These are phyloP conservation scores for Laothoe populi DNA, from an alignment of 2,888 invertebrate genomes.

Conservation along the genomic window DNA sequence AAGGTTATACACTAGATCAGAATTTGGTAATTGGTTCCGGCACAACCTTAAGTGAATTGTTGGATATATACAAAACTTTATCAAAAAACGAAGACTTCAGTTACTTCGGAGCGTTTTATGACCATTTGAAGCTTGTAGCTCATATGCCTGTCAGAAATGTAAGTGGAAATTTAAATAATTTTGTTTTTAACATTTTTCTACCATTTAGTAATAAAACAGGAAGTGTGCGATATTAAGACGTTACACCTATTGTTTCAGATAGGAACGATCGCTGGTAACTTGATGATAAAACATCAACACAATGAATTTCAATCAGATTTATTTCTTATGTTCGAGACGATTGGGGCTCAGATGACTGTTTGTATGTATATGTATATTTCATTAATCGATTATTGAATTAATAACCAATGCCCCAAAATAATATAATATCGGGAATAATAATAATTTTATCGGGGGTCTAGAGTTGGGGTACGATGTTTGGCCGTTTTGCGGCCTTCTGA, in stretches of 20 bases:
- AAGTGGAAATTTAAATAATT: no score
- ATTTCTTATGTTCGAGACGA: constrained; percentile 75
- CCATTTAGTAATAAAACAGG: no score
- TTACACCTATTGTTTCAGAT: constrained; percentile 72
- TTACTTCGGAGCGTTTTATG: constrained; percentile 83
- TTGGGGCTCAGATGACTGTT: constrained; percentile 54
- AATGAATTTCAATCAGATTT: constrained; percentile 89
- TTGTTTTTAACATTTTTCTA: neutral
- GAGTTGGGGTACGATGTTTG: no score
- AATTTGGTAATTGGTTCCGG: constrained; percentile 84
- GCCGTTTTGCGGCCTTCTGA: no score
- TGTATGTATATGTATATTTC: constrained; percentile 43
- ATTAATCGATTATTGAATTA: no score
- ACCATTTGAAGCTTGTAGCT: constrained; percentile 88
- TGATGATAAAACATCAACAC: constrained; percentile 87
- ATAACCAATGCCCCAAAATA: no score
- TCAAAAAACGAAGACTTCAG: constrained; percentile 71
- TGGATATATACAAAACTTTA: constrained; percentile 69
- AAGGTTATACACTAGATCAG: constrained; percentile 59
- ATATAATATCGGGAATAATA: no score
- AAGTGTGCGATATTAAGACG: no score
- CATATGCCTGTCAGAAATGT: constrained; percentile 89
- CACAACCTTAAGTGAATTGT: constrained; percentile 79
- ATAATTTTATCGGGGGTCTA: no score
- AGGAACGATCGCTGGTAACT: constrained; percentile 88